Base-by-base conservation (phyloP, 2,113 vertebrate species). In the Carettochelys insculpta region DNA sequence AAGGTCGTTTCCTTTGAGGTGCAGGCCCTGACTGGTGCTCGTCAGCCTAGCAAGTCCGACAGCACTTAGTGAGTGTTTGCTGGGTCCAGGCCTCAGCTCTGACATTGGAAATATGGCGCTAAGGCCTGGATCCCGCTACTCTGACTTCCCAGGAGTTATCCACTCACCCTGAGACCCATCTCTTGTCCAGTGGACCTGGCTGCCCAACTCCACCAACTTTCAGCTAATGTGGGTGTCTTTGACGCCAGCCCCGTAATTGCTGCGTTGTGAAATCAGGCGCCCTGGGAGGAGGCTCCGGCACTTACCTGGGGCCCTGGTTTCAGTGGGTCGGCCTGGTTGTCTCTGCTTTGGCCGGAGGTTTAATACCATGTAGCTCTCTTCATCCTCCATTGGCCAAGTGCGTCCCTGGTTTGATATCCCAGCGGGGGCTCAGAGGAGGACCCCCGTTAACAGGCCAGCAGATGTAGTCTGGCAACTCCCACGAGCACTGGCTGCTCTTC, bases 261-360 rank as follows among this genome's bases (percentile, higher is more conserved):
- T 11, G 34, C 0, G 8, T 65, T 38, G 34, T 1, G 5, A 65
- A 65, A 38, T 8, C 17, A 3, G 34, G 16, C 3, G 8, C 34
- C n/a, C 61, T 2, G 31, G 16, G 29, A 65, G 16, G 34, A n/a
- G 34, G 31, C 58, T 38, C 17, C 20, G 17, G 20, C 34, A 65
- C 34, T 65, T 65, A 38, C 61, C 61, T 20, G 19, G 61, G 19
- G 34, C 34, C 34, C 61, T 34, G 22, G 8, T 17, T n/a, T 9
- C 61, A 4, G 4, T 4, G 34, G 17, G 17, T 8, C 17, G 17
- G 61, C 61, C 61, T 38, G 61, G 8, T 38, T 65, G 61, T 65
- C 34, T 65, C 31, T 65, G 34, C 17, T n/a, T 65, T 17, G 6
- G 34, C 58, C 16, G 58, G 34, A 65, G 58, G 16, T 65, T n/a